phyloP scores from a whole-genome alignment of 2,797 vertebrate genomes.

The Phrynocephalus forsythii region DNA sequence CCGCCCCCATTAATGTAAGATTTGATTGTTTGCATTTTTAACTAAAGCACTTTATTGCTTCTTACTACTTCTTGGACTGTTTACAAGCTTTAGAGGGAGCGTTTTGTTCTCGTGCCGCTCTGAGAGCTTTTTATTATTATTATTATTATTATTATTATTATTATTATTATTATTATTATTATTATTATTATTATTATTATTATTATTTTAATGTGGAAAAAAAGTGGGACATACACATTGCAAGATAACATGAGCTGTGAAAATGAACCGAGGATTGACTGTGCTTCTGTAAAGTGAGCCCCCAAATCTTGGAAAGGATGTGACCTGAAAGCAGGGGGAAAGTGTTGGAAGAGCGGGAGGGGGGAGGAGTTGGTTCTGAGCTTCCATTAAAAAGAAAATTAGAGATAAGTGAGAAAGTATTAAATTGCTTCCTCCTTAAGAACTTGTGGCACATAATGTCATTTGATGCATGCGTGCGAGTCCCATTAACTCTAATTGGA shows the following conservation, averaged over 20 bases:
- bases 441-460: slow-evolving; percentile 20
- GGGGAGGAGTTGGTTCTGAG: background rate
- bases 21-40: background rate
- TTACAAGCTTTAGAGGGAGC: background rate
- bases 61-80: background rate
- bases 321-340: no score
- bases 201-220: no score
- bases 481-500: slow-evolving; percentile 47
- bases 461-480: slow-evolving; percentile 20
- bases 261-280: no score
- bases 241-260: no score
- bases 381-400: slow-evolving; percentile 17
- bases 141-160: no score
- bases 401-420: background rate
- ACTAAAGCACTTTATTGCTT: background rate
- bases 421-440: slow-evolving; percentile 16
- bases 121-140: no score
- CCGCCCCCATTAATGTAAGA: background rate
- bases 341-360: no score
- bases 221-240: no score
- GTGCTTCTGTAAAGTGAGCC: no score
- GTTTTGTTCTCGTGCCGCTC: no score
- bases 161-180: no score
- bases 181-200: no score
- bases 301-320: background rate